Conservation (phyloP, 2,888 invertebrate species). For the Pseudolycoriella hygida region DNA sequence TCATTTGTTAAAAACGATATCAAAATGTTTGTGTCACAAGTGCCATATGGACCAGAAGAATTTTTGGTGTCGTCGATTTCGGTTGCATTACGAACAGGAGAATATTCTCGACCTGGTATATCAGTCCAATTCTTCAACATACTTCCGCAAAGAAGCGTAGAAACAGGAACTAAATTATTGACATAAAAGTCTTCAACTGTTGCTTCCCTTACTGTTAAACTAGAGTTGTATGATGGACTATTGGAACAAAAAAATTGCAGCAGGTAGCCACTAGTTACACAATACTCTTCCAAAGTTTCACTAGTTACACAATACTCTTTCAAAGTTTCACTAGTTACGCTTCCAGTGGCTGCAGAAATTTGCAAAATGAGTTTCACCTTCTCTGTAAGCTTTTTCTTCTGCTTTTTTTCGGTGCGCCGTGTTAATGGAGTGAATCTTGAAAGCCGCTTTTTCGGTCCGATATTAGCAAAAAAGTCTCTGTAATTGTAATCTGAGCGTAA, state of each 20-base stretch:
- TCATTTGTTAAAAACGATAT: no score
- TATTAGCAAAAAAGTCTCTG: neutral
- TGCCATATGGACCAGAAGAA: no score
- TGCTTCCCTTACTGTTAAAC: neutral
- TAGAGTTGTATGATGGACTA: neutral
- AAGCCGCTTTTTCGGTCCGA: no score
- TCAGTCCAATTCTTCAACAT: conserved; percentile 41
- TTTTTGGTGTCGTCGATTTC: no score
- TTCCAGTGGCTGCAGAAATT: no score
- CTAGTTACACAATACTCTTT: no score
- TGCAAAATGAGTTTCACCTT: neutral
- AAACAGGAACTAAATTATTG: conserved; percentile 29
- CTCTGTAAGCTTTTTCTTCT: neutral
- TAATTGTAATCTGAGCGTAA: neutral
- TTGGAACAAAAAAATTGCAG: no score
- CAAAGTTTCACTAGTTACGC: no score
- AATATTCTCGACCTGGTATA: conserved; percentile 43
- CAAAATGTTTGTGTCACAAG: no score
- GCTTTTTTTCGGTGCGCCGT: neutral
- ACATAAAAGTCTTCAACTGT: conserved; percentile 30
- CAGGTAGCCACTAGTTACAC: no score
- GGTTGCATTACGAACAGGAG: conserved; percentile 14
- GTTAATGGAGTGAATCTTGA: no score
- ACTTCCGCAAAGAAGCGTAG: conserved; percentile 26
- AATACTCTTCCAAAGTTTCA: no score